phyloP scores from a whole-genome alignment of 2,888 invertebrate species.

The Cryptocephalus moraei region DNA sequence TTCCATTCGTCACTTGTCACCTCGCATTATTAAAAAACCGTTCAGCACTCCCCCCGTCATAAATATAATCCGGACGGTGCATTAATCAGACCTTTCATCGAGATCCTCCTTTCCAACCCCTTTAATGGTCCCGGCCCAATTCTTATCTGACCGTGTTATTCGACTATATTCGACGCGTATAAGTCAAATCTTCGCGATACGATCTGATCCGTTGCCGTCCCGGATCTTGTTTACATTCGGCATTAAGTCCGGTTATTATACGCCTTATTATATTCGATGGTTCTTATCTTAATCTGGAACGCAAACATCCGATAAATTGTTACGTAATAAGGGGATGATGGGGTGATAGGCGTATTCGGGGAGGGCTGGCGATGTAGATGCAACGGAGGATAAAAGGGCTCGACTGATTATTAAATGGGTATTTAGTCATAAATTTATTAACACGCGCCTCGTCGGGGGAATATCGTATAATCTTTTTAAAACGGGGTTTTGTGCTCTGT shows the following conservation, averaged over 20 bases:
- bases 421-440: no score
- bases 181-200: conserved; percentile 12
- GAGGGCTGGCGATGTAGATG: background rate
- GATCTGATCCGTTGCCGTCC: conserved; percentile 12
- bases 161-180: conserved; percentile 1
- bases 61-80: no score
- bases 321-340: conserved; percentile 23
- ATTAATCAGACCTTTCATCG: no score
- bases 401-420: no score
- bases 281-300: conserved; percentile 26
- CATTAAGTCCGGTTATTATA: conserved; percentile 13
- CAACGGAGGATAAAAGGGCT: no score
- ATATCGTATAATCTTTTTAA: no score
- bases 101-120: background rate
- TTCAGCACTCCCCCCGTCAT: no score
- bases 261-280: conserved; percentile 9
- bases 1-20: no score
- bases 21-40: no score
- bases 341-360: conserved; percentile 5
- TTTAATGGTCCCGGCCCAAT: conserved; percentile 1
- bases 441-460: no score
- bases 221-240: conserved; percentile 14
- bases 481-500: no score
- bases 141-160: conserved; percentile 6
- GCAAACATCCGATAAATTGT: conserved; percentile 30